A percentile compares a stretch with the other conserved stretches of the same genome.
Conservation (phyloP, 2,113 vertebrate species). For the Petaurus breviceps region DNA sequence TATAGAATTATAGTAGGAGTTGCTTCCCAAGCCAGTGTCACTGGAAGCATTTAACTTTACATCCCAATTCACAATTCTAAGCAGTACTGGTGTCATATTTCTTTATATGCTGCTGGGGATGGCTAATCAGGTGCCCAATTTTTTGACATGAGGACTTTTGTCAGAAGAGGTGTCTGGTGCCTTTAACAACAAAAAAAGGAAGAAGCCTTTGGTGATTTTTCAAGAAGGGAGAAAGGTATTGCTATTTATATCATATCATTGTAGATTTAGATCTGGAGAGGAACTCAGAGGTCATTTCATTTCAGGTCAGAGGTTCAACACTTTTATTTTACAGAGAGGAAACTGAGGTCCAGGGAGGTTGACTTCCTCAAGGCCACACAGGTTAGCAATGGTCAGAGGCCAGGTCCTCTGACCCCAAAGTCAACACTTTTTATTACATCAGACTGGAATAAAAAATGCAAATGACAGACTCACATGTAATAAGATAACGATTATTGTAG, state of each 20-base stretch:
- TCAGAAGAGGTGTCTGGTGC: not conserved
- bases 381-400: not conserved
- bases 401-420: not conserved
- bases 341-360: not conserved
- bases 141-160: not conserved
- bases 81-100: not conserved
- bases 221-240: not conserved
- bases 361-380: not conserved
- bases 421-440: not conserved
- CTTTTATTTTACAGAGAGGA: not conserved
- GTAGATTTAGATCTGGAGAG: not conserved
- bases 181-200: not conserved
- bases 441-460: not conserved
- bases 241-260: not conserved
- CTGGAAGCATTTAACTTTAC: not conserved
- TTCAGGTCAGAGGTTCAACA: not conserved
- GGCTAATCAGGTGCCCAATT: not conserved
- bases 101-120: not conserved
- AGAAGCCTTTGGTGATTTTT: not conserved
- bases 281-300: not conserved
- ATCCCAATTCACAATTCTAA: not conserved
- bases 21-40: not conserved
- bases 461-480: not conserved
- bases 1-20: not conserved
- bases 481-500: not conserved